phyloP scores from a whole-genome alignment of 2,797 vertebrate genomes.

The Lagocephalus sceleratus region DNA sequence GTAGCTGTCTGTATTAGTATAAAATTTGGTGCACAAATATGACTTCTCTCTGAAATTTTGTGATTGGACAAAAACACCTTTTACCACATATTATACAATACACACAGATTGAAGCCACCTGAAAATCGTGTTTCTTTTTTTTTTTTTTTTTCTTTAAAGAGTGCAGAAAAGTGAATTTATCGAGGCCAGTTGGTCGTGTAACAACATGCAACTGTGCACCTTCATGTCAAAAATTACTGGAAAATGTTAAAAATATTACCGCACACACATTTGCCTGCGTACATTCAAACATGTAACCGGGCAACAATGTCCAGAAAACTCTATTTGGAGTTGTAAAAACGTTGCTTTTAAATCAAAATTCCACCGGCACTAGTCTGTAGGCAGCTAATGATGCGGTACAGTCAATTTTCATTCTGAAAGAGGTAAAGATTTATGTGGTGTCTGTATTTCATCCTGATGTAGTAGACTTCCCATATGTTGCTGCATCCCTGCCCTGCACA shows the following conservation, averaged over 20 bases:
- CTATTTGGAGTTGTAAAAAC: conserved; percentile 41
- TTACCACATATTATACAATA: conserved; percentile 10
- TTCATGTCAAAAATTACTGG: conserved; percentile 24
- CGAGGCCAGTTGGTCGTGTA: conserved; percentile 38
- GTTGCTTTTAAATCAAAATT: conserved; percentile 17
- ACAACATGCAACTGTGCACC: conserved; percentile 38
- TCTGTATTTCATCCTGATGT: conserved; percentile 19
- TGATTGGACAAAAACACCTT: conserved; percentile 5
- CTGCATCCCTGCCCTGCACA: conserved; percentile 12
- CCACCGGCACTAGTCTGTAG: conserved; percentile 15
- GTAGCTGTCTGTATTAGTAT: conserved; percentile 10
- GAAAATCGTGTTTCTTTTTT: conserved; percentile 18
- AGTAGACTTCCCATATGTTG: conserved; percentile 10
- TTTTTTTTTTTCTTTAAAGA: conserved; percentile 14
- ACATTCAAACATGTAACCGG: conserved; percentile 4
- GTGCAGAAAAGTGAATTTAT: conserved; percentile 20
- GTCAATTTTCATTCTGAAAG: conserved; percentile 7
- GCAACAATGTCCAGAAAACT: conserved; percentile 28
- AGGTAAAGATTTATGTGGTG: conserved; percentile 8
- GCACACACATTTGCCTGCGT: neutral
- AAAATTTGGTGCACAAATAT: conserved; percentile 10
- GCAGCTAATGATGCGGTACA: conserved; percentile 15
- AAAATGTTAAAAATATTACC: conserved; percentile 7
- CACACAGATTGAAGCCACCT: conserved; percentile 18
- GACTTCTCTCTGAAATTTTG: conserved; percentile 2